phyloP scores from a whole-genome alignment of 2,113 vertebrate species.

The Eptesicus fuscus region DNA sequence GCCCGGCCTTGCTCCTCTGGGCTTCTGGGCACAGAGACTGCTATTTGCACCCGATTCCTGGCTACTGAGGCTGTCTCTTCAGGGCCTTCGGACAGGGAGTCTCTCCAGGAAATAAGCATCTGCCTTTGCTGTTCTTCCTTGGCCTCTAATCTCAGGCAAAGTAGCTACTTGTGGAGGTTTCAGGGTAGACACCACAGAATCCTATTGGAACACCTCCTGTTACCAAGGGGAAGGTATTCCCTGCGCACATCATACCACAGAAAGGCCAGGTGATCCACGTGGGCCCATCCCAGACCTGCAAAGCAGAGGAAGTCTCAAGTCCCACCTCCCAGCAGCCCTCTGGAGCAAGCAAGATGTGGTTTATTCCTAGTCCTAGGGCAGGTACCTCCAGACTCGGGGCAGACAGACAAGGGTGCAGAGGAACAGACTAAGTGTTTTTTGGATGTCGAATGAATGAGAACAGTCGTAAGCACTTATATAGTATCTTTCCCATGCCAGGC shows the following conservation, averaged over 20 bases:
- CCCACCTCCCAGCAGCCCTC: background rate
- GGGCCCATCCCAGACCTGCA: background rate
- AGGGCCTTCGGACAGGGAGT: background rate
- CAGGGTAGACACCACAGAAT: background rate
- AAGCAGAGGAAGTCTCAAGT: background rate
- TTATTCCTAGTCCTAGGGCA: background rate
- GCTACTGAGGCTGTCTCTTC: background rate
- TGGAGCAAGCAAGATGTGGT: background rate
- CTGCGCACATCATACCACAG: too few species aligned
- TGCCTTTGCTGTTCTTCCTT: background rate
- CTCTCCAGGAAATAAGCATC: background rate
- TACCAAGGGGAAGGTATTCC: background rate
- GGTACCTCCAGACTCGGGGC: background rate
- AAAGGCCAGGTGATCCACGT: background rate
- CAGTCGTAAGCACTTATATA: accelerated
- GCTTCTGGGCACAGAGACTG: background rate
- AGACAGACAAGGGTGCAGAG: background rate
- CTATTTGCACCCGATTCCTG: background rate
- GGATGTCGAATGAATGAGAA: background rate
- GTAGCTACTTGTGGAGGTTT: background rate
- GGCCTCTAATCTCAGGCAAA: background rate
- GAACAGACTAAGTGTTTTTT: background rate
- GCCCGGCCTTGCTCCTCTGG: background rate
- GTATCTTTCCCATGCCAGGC: background rate
- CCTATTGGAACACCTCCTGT: background rate